These are phyloP conservation scores for Cyclopterus lumpus DNA, from an alignment of 2,797 vertebrate genomes.

Conservation along the genomic window DNA sequence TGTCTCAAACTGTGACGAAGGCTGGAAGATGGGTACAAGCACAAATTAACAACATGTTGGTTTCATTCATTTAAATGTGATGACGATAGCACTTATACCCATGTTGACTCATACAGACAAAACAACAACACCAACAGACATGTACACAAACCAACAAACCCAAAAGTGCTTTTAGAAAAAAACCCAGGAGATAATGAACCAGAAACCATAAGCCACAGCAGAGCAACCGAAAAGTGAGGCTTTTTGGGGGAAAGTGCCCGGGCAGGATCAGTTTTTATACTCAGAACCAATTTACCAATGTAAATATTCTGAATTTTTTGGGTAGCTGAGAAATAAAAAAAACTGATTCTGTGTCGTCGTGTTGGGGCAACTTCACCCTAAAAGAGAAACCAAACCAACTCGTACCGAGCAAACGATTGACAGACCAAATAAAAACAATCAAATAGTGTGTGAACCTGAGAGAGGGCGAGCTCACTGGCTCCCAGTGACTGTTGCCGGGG, in stretches of 20 bases:
- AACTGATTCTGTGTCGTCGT: conserved; percentile 22
- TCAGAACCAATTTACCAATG: background rate
- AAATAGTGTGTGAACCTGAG: conserved; percentile 67
- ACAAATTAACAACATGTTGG: conserved; percentile 25
- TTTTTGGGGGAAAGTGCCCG: conserved; percentile 48
- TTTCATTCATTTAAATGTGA: background rate
- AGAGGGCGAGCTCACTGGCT: conserved; percentile 54
- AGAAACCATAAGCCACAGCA: conserved; percentile 47
- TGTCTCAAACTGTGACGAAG: conserved; percentile 29
- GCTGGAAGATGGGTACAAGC: conserved; percentile 38
- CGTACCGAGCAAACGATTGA: conserved; percentile 46
- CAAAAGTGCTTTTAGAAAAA: conserved; percentile 23
- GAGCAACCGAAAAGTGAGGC: conserved; percentile 40
- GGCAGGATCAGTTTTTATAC: conserved; percentile 44
- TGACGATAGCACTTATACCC: conserved; percentile 3
- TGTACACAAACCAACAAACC: conserved; percentile 45
- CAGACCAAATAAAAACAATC: conserved; percentile 54
- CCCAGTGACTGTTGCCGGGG: conserved; percentile 63
- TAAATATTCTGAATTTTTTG: background rate
- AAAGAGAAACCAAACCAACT: conserved; percentile 35
- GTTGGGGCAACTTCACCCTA: conserved; percentile 47
- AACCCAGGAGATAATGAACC: conserved; percentile 39
- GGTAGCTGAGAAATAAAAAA: conserved; percentile 16
- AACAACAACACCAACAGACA: conserved; percentile 35
- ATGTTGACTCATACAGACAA: conserved; percentile 22